Base-by-base conservation (phyloP, 2,113 vertebrate genomes). In the Sander lucioperca region DNA sequence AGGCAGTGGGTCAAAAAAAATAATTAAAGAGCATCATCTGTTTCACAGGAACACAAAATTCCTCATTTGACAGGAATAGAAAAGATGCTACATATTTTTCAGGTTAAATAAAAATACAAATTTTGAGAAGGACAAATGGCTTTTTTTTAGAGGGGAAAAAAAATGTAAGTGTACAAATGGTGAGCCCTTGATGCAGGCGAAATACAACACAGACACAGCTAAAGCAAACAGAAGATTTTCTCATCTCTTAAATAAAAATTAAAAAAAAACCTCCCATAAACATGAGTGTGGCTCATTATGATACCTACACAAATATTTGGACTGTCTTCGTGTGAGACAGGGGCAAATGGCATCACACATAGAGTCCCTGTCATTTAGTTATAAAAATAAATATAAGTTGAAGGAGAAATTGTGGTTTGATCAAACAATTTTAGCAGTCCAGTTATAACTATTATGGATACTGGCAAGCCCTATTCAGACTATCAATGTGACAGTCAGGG, bases 381-480 rank as follows among this genome's bases (percentile, higher is more conserved):
- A 91, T 4, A 88, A 88, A 91, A 90, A 93, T 93, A 93, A 94
- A 94, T 89, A 92, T 2, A 79, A 74, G 58, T 27, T 63, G 63
- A 67, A 73, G 25, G 61, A 85, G 33, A 83, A 56, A 54, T n/a
- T 80, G 47, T 73, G 61, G 68, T 72, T 76, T 57, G 30, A 48
- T 82, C 72, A 36, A 85, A 88, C 62, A 16, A 64, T 77, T 39
- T 45, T 9, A 16, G 57, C 51, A 56, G 57, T 54, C 51, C 66
- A 59, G 36, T 6, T 15, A 9, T 5, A 33, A 59, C 21, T 59
- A 39, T 50, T 59, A 12, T 63, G 19, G 43, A 47, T 66, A 72
- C 48, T 27, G 70, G 69, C 48, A 5, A 61, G 62, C 59, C 59
- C 51, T 23, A 21, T 48, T 88, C 63, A 51, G 56, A 74, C 58